Percentiles rank a stretch among this genome's conserved stretches.
Conservation (phyloP, 2,888 invertebrate genomes). For the Troides helena region DNA sequence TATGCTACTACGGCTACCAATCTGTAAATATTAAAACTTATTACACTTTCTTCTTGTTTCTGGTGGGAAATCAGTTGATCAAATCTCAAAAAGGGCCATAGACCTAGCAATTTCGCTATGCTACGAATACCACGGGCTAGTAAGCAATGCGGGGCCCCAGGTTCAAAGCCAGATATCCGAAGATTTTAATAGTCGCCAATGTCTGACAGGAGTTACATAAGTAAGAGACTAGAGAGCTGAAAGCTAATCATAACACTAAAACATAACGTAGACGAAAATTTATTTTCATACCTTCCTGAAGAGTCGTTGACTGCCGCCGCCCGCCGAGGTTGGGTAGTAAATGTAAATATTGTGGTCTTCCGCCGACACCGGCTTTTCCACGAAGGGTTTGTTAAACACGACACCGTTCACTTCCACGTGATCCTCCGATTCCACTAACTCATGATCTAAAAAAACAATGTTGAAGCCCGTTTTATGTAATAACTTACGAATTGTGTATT, state of each 20-base stretch:
- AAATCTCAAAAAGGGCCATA: no score
- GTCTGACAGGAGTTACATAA: no score
- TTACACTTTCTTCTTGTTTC: no score
- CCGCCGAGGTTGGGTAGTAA: constrained; percentile 99
- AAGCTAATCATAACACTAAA: background rate
- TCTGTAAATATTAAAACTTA: constrained; percentile 74
- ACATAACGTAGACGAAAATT: background rate
- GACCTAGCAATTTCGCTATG: no score
- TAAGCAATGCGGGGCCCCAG: no score
- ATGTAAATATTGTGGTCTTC: constrained; percentile 99
- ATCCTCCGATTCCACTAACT: constrained; percentile 96
- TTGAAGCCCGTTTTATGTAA: constrained; percentile 5
- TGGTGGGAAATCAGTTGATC: no score
- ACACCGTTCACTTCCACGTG: constrained; percentile 98
- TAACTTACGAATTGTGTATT: background rate
- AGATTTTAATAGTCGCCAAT: no score
- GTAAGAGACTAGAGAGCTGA: no score
- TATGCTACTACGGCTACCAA: constrained; percentile 98
- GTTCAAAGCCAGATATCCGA: no score
- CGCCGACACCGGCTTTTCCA: constrained; percentile 99
- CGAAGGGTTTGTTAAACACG: constrained; percentile 98
- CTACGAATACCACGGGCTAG: no score
- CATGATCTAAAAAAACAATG: constrained; percentile 83
- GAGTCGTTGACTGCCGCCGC: constrained; percentile 97
- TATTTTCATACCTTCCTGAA: constrained; percentile 91